Conservation (phyloP, 2,113 vertebrate species). For the Grantiella picta region DNA sequence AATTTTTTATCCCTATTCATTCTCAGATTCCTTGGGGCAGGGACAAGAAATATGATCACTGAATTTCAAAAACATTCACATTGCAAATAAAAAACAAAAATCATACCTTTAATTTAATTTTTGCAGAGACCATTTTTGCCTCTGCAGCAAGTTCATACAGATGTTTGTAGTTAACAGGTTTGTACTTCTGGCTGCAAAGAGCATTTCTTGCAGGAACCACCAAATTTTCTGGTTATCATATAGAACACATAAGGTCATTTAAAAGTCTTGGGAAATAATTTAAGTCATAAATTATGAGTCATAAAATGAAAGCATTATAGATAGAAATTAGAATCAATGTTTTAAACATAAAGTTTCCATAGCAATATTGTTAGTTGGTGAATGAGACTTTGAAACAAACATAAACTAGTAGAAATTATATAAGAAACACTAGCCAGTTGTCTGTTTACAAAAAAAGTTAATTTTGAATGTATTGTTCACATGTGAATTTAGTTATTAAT, state of each 20-base stretch:
- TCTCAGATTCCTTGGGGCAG: neutral
- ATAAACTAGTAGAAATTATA: neutral
- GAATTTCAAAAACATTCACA: neutral
- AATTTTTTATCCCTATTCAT: neutral
- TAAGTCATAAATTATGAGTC: neutral
- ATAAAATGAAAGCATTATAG: neutral
- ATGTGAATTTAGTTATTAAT: neutral
- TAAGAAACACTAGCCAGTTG: neutral
- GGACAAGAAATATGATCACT: accelerated
- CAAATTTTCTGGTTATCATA: constrained; percentile 73
- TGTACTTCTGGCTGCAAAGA: constrained; percentile 76
- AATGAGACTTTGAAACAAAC: neutral
- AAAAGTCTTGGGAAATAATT: neutral
- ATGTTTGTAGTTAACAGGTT: constrained; percentile 80
- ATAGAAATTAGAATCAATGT: neutral
- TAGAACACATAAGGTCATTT: constrained; percentile 37
- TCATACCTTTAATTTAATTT: constrained; percentile 83
- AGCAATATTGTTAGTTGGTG: neutral
- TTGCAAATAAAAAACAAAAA: neutral
- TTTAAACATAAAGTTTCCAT: neutral
- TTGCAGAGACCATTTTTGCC: constrained; percentile 76
- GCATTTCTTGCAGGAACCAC: constrained; percentile 70
- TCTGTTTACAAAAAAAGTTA: neutral
- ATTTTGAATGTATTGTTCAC: neutral
- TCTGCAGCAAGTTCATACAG: constrained; percentile 77